These are phyloP conservation scores for Diaperis boleti DNA, from an alignment of 2,888 invertebrate genomes.

Conservation along the genomic window DNA sequence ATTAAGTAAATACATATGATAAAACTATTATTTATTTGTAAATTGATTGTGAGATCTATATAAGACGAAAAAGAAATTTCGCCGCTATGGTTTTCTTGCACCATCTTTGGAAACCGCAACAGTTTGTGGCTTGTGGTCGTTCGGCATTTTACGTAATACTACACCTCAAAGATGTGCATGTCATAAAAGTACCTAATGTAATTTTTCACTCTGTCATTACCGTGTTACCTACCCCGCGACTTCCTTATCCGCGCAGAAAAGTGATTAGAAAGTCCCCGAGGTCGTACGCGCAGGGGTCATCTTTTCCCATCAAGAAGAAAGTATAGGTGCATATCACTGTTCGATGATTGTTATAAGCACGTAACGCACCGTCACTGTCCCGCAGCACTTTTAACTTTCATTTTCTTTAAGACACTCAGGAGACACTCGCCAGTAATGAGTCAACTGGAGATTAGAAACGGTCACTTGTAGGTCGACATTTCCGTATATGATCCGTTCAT, in stretches of 20 bases:
- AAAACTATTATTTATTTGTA: no score
- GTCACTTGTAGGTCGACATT: slow-evolving; percentile 49
- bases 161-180: no score
- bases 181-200: no score
- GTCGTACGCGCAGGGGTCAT: slow-evolving; percentile 1
- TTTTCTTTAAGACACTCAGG: slow-evolving; percentile 44
- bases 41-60: no score
- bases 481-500: slow-evolving; percentile 52
- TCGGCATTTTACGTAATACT: no score
- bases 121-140: no score
- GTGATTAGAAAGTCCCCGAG: slow-evolving; percentile 18
- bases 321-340: slow-evolving; percentile 17
- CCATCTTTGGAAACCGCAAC: no score
- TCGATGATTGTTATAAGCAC: slow-evolving; percentile 5
- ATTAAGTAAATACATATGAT: no score
- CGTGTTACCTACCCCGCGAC: slow-evolving; percentile 11
- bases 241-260: slow-evolving; percentile 18
- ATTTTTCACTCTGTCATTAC: no score
- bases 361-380: slow-evolving; percentile 27
- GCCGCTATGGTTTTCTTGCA: no score
- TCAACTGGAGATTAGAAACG: slow-evolving; percentile 46
- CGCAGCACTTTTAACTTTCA: slow-evolving; percentile 50
- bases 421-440: slow-evolving; percentile 42
- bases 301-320: slow-evolving; percentile 19
- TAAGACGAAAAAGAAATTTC: no score